Base-by-base conservation (phyloP, 2,888 invertebrate species). In the Pherbina coryleti region DNA sequence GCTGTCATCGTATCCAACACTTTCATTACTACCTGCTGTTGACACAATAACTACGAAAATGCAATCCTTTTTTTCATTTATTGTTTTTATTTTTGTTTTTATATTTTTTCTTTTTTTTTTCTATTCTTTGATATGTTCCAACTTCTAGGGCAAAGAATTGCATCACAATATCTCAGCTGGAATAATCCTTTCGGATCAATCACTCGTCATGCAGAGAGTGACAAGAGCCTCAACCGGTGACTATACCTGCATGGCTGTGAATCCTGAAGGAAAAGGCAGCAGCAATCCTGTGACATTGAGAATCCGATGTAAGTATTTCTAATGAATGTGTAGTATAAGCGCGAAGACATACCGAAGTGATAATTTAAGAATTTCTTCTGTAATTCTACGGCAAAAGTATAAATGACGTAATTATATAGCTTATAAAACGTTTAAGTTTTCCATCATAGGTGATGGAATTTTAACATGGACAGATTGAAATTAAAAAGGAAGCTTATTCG, bases 241-340 rank as follows among this genome's bases (percentile, higher is more conserved):
- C 89, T 97, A 96, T 90, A 95, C 95, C 76, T 97, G 97, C 87
- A 92, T 95, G 89, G 96, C 96, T 44, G 94, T 94, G 78, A 97
- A 97, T 90, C 93, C 93, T 78, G 96, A 96, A 88, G 96, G 96
- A 64, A 95, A 94, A 84, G 95, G 95, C 81, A 91, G 92, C 73
- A 94, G 94, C 89, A 94, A 94, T 87, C 93, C 94, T 49, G 94
- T 94, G 81, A 92, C 93, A 62, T 89, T 94, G 82, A 90, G 93
- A 78, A 93, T 94, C 82, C 91, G 94, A 92, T 94, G 94, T 94
- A 89, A 93, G 94, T 92, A 88, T 11, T 44, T 44, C 14, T 44
- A 44, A 44, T 44, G 11, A 14, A 44, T 44, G 44, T 8, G 31
- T 3, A 31, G 31, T 31, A 31, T 31, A 5, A 31, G 3, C 31